A percentile compares a stretch with the other conserved stretches of the same genome.
These are phyloP conservation scores for Lamprologus sp. DNA, from an alignment of 2,113 vertebrate genomes.

Conservation along the genomic window DNA sequence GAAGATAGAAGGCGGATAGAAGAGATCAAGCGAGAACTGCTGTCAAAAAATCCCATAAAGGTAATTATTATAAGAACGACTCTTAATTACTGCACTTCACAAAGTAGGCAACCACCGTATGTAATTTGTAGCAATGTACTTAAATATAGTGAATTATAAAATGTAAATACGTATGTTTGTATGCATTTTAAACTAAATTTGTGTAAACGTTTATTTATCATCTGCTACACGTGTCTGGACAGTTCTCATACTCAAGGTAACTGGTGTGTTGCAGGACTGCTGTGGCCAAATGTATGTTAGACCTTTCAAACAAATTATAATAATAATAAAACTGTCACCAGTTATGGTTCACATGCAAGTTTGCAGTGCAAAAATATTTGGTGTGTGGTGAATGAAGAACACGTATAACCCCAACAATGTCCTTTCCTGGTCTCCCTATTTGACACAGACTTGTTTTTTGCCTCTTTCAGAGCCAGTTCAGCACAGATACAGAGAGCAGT, in stretches of 20 bases:
- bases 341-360: background rate
- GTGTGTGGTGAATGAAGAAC: background rate
- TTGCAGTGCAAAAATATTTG: background rate
- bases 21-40: constrained; percentile 80
- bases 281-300: background rate
- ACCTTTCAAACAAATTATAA: background rate
- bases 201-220: background rate
- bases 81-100: background rate
- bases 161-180: rapidly evolving
- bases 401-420: background rate
- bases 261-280: background rate
- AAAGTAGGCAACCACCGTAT: background rate
- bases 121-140: background rate
- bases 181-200: background rate
- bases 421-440: background rate
- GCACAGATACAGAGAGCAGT: constrained; percentile 67
- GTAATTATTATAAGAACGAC: constrained; percentile 41
- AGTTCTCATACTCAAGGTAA: constrained; percentile 36
- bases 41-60: constrained; percentile 54
- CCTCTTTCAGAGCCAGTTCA: constrained; percentile 43
- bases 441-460: background rate
- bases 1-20: constrained; percentile 75
- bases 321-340: background rate
- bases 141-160: background rate
- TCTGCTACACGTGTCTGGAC: background rate